Base-by-base conservation (phyloP, 2,797 vertebrate species). In the Synaphobranchus kaupii region DNA sequence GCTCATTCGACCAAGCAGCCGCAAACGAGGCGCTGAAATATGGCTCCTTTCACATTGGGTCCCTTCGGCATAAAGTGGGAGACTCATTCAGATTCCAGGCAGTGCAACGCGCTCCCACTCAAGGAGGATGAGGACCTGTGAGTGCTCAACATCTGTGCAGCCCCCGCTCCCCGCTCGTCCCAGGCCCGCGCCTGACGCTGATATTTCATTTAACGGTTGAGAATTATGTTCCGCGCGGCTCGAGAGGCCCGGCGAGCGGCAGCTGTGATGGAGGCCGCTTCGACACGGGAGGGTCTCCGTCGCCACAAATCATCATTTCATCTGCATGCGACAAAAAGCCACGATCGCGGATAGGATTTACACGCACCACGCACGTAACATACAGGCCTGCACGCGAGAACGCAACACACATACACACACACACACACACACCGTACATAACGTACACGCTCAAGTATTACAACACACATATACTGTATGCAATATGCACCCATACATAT, bases 1-100 rank as follows among this genome's bases (percentile, higher is more conserved):
- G 39, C 76, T 80, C 76, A 47, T 7, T 47, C 39, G 12, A 47
- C 39, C 22, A 48, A 48, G 44, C 39, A 22, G 44, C 44, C 44
- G 20, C 76, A 47, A 80, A 80, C 39, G 25, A 80, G 44, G 76
- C 25, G 76, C 20, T 80, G 44, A 80, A 80, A 80, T 48, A 80
- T 47, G 17, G 3, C 39, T 80, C 44, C 76, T 48, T 20, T 80
- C 39, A 47, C 76, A 25, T n/a, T 22, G 44, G 25, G 17, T 25
- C 17, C 20, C 44, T 48, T 39, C 76, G 48, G 76, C 20, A 0
- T 22, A n/a, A 80, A 48, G 3, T 4, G 48, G 76, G 20, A 48
- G 76, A 48, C 20, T 48, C 76, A 47, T 12, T 9, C 76, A 22
- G 39, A 80, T 25, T 80, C 44, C 20, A 25, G 76, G 22, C 39